phyloP scores from a whole-genome alignment of 2,888 invertebrate species.

The Leuctra nigra region DNA sequence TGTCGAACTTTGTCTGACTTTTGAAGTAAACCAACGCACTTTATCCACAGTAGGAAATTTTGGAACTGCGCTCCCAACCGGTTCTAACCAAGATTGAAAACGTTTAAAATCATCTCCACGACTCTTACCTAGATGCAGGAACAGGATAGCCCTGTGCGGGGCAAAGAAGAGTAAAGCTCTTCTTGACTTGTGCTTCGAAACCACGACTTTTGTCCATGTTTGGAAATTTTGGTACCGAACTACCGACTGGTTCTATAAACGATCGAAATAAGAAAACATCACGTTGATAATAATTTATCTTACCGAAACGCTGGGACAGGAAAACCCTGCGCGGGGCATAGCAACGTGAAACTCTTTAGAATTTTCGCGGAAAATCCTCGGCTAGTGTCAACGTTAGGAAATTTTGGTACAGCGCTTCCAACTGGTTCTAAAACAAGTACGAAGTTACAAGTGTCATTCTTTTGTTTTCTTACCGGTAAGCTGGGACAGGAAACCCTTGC shows the following conservation, averaged over 20 bases:
- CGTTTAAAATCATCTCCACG: not conserved
- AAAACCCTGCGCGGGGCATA: slow-evolving; percentile 65
- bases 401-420: slow-evolving; percentile 54
- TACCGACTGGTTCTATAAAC: slow-evolving; percentile 58
- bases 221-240: slow-evolving; percentile 60
- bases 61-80: slow-evolving; percentile 53
- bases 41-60: slow-evolving; percentile 61
- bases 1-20: slow-evolving; percentile 46
- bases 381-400: slow-evolving; percentile 40
- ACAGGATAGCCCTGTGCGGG: slow-evolving; percentile 61
- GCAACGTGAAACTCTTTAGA: slow-evolving; percentile 42
- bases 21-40: slow-evolving; percentile 51
- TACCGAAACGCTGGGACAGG: slow-evolving; percentile 27
- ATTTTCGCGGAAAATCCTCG: slow-evolving; percentile 33
- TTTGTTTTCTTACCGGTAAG: slow-evolving; percentile 55
- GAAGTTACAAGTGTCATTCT: not conserved
- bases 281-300: slow-evolving; percentile 33
- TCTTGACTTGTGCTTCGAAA: slow-evolving; percentile 36
- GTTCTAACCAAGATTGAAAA: slow-evolving; percentile 7
- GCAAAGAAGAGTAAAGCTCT: slow-evolving; percentile 52
- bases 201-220: slow-evolving; percentile 36
- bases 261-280: slow-evolving; percentile 7
- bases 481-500: slow-evolving; percentile 59
- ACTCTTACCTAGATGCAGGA: slow-evolving; percentile 63
- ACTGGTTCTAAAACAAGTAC: slow-evolving; percentile 10